These are phyloP conservation scores for Luffia ferchaultella DNA, from an alignment of 2,888 invertebrate genomes.

Conservation along the genomic window DNA sequence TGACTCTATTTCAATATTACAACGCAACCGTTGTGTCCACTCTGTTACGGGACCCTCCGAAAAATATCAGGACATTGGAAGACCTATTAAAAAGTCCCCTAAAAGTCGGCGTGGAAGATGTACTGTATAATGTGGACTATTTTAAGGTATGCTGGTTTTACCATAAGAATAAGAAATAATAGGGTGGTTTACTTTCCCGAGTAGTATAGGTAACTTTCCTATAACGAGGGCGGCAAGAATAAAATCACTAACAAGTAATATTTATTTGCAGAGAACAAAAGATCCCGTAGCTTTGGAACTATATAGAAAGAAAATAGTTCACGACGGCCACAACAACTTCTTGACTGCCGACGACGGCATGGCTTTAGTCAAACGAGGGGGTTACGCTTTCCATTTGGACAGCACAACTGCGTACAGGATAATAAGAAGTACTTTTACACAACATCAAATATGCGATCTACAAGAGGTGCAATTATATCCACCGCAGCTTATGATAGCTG, in stretches of 20 bases:
- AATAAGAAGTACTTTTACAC: conserved; percentile 69
- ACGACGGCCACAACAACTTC: conserved; percentile 41
- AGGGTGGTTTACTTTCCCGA: no score
- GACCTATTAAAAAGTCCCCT: conserved; percentile 68
- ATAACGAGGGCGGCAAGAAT: no score
- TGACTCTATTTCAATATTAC: conserved; percentile 73
- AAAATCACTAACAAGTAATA: neutral
- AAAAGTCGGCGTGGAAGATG: conserved; percentile 70
- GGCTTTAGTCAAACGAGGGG: conserved; percentile 66
- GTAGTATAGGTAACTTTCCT: no score
- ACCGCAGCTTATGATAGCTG: conserved; percentile 63
- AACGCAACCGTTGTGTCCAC: conserved; percentile 75
- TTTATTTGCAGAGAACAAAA: conserved; percentile 62
- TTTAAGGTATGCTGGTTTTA: conserved; percentile 69
- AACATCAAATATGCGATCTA: conserved; percentile 73
- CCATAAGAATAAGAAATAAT: no score
- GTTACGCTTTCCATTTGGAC: conserved; percentile 76
- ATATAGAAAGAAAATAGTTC: conserved; percentile 64
- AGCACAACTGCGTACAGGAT: conserved; percentile 65
- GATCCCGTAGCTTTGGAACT: conserved; percentile 68
- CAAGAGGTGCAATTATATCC: conserved; percentile 69
- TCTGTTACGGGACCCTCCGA: conserved; percentile 67
- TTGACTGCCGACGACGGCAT: conserved; percentile 64
- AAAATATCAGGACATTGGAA: conserved; percentile 64
- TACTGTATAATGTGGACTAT: conserved; percentile 69